A percentile compares a stretch with the other conserved stretches of the same genome.
phyloP scores from a whole-genome alignment of 2,888 invertebrate genomes.

The Dicyrtomina minuta region DNA sequence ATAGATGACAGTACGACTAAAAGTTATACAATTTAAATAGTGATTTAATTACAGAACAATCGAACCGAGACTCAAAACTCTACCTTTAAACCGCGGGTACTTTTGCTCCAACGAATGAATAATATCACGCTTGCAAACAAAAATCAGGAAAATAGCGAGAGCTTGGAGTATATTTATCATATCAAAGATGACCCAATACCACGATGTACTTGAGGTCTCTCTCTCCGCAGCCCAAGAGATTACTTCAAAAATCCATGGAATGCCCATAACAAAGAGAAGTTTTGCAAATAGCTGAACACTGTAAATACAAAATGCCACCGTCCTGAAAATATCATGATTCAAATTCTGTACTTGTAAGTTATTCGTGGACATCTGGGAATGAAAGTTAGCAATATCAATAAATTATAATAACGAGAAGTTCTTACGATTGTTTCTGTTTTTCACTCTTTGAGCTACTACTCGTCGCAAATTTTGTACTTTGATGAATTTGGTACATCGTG shows the following conservation, averaged over 20 bases:
- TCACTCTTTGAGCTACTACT: conserved; percentile 46
- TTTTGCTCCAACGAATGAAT: conserved; percentile 44
- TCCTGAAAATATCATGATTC: not conserved
- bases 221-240: conserved; percentile 42
- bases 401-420: not conserved
- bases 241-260: conserved; percentile 50
- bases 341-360: not conserved
- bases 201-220: conserved; percentile 24
- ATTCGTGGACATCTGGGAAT: not conserved
- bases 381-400: not conserved
- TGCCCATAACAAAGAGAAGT: conserved; percentile 47
- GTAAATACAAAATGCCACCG: conserved; percentile 2
- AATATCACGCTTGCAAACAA: conserved; percentile 50
- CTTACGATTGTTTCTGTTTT: conserved; percentile 50
- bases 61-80: no score
- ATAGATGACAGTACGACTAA: no score
- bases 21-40: no score
- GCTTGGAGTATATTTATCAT: conserved; percentile 49
- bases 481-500: conserved; percentile 44
- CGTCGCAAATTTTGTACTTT: conserved; percentile 49
- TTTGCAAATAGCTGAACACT: conserved; percentile 48
- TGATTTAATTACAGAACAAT: no score
- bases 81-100: conserved; percentile 46
- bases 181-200: conserved; percentile 47
- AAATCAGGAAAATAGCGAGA: conserved; percentile 50